Base-by-base conservation (phyloP, 2,888 invertebrate species). In the Trichopria drosophilae region DNA sequence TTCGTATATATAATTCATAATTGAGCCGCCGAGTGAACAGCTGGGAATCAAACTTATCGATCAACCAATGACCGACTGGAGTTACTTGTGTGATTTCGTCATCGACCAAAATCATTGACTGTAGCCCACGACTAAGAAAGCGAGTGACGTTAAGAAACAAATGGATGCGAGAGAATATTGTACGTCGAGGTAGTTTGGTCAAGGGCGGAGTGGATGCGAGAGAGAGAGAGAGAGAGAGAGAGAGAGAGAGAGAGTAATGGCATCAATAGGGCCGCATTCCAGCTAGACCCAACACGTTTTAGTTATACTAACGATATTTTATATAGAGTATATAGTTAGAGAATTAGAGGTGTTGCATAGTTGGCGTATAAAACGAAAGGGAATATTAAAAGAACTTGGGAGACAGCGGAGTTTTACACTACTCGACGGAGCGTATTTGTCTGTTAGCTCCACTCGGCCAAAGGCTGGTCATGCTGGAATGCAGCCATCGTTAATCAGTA, bases 231-330 rank as follows among this genome's bases (percentile, higher is more conserved):
- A 36, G 37, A 18, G 18, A 36, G 15, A 15, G 9, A 36, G 10
- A 12, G 28, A 26, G 35, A 35, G 10, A 24, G 10, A 47, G 36
- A 35, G 36, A 40, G 44, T 29, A 32, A n/a, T 26, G 18, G 39
- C 28, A 29, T 15, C 12, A 31, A 28, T 63, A 67, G 67, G 70
- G 64, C 69, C 68, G 75, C 74, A 74, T 75, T 75, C 72, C 73
- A 75, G 72, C 69, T 69, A 64, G 71, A 68, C 71, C 65, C 69
- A 70, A 70, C 67, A 70, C 67, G 69, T 75, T 75, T 75, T 73
- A 75, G 73, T 75, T 73, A 69, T 69, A 72, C 73, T 73, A 73
- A 75, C 73, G 63, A 75, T 75, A 75, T 75, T 75, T 75, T 75
- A 73, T 75, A 73, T 74, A 75, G 71, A 72, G 69, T 71, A 73